Percentiles rank a stretch among this genome's conserved stretches.
Evolutionary conservation across 2,888 invertebrate species (phyloP).

Genomic region (Dendrolimus pini): DNA sequence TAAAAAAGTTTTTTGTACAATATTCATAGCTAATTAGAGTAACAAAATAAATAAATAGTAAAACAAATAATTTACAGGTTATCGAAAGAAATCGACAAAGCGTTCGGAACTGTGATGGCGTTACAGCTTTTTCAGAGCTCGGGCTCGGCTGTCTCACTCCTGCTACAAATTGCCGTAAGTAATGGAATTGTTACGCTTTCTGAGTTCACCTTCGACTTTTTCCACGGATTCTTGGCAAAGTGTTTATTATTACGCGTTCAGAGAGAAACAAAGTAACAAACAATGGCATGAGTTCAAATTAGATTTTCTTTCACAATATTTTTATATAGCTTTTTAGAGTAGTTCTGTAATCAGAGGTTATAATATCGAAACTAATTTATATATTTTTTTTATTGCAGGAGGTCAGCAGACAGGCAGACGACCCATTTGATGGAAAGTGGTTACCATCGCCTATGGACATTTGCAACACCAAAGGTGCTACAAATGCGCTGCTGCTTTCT

Average conservation of each 20-base stretch:
- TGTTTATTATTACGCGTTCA: conserved; percentile 17
- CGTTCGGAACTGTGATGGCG: conserved; percentile 57
- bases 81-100: conserved; percentile 48
- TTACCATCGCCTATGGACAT: no score
- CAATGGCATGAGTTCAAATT: neutral
- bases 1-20: no score
- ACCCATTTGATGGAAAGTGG: no score
- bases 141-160: conserved; percentile 42
- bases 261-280: conserved; percentile 13
- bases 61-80: conserved; percentile 28
- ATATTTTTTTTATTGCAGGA: no score
- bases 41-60: no score
- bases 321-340: no score
- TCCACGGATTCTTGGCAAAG: conserved; percentile 13
- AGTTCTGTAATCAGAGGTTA: no score
- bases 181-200: conserved; percentile 20
- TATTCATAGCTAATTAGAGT: no score
- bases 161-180: conserved; percentile 38
- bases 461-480: no score
- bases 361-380: no score
- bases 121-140: conserved; percentile 55
- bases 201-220: conserved; percentile 9
- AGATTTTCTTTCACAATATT: neutral
- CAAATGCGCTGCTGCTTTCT: no score
- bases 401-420: no score